phyloP scores from a whole-genome alignment of 2,113 vertebrate genomes.

The Hoplias malabaricus region DNA sequence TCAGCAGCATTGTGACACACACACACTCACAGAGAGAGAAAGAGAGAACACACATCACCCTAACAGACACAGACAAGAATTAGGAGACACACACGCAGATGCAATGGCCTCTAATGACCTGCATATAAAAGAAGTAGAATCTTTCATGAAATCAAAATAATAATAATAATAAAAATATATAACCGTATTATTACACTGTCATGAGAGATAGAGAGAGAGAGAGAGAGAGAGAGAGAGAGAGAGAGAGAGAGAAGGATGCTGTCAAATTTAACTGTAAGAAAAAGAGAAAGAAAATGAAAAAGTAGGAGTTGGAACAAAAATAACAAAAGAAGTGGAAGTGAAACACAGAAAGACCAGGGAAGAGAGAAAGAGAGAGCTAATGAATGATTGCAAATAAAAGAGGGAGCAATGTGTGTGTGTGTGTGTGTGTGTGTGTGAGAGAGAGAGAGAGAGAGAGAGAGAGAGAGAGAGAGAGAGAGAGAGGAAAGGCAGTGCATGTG shows the following conservation, averaged over 20 bases:
- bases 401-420: too few relatives aligned
- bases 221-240: slow-evolving; percentile 19
- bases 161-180: not conserved
- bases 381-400: not conserved
- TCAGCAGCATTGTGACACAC: slow-evolving; percentile 63
- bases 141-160: not conserved
- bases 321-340: slow-evolving; percentile 12
- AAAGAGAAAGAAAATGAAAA: slow-evolving; percentile 39
- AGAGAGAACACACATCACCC: slow-evolving; percentile 20
- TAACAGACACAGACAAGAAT: slow-evolving; percentile 47
- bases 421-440: slow-evolving; percentile 6
- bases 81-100: slow-evolving; percentile 23
- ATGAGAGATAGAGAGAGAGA: slow-evolving; percentile 11
- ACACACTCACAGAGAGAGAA: slow-evolving; percentile 45
- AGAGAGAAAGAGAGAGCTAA: not conserved
- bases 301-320: not conserved
- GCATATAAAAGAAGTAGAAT: too few relatives aligned
- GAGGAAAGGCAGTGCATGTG: slow-evolving; percentile 70
- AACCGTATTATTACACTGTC: slow-evolving; percentile 31
- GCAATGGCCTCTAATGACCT: too few relatives aligned
- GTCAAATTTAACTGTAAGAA: too few relatives aligned
- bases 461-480: slow-evolving; percentile 6
- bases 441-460: slow-evolving; percentile 18
- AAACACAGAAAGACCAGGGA: not conserved
- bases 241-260: not conserved